These are phyloP conservation scores for Pelochelys cantorii DNA, from an alignment of 2,797 vertebrate species.

Conservation along the genomic window DNA sequence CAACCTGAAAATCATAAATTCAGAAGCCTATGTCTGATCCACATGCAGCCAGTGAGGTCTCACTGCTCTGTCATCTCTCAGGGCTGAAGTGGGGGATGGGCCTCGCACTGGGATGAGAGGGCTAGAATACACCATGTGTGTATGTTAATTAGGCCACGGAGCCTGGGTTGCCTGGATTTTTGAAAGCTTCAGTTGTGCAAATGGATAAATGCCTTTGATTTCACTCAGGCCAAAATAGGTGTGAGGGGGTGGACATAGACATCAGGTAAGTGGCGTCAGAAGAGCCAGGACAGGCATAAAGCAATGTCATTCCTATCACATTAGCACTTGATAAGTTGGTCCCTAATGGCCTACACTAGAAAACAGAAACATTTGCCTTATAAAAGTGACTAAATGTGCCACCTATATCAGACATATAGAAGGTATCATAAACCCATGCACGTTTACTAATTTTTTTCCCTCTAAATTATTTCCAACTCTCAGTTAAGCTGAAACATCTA, in stretches of 20 bases:
- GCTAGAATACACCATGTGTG: not conserved
- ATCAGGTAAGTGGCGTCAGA: not conserved
- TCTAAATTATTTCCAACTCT: not conserved
- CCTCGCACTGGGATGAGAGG: not conserved
- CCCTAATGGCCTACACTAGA: not conserved
- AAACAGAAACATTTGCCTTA: not conserved
- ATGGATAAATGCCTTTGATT: not conserved
- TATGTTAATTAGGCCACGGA: not conserved
- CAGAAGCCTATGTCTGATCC: not conserved
- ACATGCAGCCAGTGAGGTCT: not conserved
- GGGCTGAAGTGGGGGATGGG: not conserved
- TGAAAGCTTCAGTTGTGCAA: not conserved
- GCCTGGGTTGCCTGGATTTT: not conserved
- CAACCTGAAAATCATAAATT: not conserved
- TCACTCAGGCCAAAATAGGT: not conserved
- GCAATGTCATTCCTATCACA: not conserved
- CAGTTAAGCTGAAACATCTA: accelerated
- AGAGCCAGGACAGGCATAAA: not conserved
- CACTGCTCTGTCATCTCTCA: not conserved
- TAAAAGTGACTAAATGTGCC: not conserved
- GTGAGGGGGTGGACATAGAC: not conserved
- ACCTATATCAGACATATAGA: accelerated
- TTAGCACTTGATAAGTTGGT: not conserved
- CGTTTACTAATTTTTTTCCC: not conserved
- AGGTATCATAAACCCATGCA: not conserved